phyloP scores from a whole-genome alignment of 2,888 invertebrate genomes.

The Xestia c-nigrum region DNA sequence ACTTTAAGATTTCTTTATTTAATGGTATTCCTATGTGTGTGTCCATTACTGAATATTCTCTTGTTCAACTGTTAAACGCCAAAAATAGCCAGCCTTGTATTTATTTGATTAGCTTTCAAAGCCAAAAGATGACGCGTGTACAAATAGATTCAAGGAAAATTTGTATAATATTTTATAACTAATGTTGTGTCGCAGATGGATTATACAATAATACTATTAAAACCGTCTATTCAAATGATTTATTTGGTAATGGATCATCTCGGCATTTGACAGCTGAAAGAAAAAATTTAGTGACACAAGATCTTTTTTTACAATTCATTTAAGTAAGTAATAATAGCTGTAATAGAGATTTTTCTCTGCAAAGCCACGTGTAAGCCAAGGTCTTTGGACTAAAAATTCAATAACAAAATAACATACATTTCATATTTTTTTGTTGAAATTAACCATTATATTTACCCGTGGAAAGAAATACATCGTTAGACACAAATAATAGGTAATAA shows the following conservation, averaged over 20 bases:
- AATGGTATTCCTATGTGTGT: not conserved
- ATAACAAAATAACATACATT: not conserved
- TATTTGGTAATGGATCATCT: slow-evolving; percentile 5
- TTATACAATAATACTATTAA: slow-evolving; percentile 2
- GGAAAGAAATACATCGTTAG: slow-evolving; percentile 19
- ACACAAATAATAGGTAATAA: slow-evolving; percentile 20
- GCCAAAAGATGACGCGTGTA: slow-evolving; percentile 9
- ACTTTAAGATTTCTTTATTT: not conserved
- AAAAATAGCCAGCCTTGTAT: slow-evolving; percentile 24
- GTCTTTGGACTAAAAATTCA: not conserved
- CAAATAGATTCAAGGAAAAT: slow-evolving; percentile 24
- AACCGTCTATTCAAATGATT: slow-evolving; percentile 9
- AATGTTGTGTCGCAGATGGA: slow-evolving; percentile 4
- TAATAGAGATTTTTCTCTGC: not conserved
- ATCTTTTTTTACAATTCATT: slow-evolving; percentile 7
- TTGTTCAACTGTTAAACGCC: not conserved
- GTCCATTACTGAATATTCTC: slow-evolving; percentile 19
- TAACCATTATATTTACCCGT: not conserved
- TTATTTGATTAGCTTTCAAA: slow-evolving; percentile 19
- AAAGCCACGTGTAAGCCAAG: not conserved
- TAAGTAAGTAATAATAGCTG: not conserved
- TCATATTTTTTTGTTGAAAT: slow-evolving; percentile 18
- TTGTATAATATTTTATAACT: not conserved
- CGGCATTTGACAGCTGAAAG: not conserved
- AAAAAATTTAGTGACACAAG: slow-evolving; percentile 11